Evolutionary conservation across 2,888 invertebrate species (phyloP).

Genomic region (Clusia tigrina): DNA sequence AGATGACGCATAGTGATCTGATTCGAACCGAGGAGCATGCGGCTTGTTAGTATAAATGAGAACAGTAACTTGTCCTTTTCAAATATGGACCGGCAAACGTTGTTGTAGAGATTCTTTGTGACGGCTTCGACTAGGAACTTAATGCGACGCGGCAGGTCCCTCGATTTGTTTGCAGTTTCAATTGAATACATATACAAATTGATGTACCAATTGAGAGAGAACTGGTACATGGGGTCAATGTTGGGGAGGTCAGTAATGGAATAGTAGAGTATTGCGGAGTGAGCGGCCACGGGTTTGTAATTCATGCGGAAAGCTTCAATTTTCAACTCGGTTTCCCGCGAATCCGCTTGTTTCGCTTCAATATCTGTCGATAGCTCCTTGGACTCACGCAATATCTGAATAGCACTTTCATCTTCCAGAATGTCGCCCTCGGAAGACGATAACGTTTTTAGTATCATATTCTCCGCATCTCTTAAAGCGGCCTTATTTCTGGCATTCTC

Average conservation of each 20-base stretch:
- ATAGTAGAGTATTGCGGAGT: conserved; percentile 88
- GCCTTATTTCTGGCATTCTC: conserved; percentile 82
- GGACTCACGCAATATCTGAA: conserved; percentile 86
- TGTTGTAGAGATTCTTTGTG: conserved; percentile 82
- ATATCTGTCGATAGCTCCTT: conserved; percentile 84
- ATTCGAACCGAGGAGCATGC: conserved; percentile 72
- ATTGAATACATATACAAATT: conserved; percentile 68
- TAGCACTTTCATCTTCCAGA: conserved; percentile 89
- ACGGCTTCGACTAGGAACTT: conserved; percentile 81
- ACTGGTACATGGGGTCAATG: conserved; percentile 95
- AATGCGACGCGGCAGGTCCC: conserved; percentile 78
- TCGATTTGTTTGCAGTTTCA: conserved; percentile 66
- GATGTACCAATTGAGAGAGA: conserved; percentile 92
- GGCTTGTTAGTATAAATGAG: conserved; percentile 76
- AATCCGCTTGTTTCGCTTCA: conserved; percentile 82
- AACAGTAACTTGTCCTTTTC: conserved; percentile 89
- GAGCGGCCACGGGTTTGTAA: conserved; percentile 85
- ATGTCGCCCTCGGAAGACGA: conserved; percentile 86
- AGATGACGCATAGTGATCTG: conserved; percentile 73
- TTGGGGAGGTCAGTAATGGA: conserved; percentile 85
- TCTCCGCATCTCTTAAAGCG: conserved; percentile 84
- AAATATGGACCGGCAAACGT: conserved; percentile 89
- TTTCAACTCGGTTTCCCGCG: conserved; percentile 81
- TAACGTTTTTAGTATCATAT: conserved; percentile 85
- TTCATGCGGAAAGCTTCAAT: conserved; percentile 82